These are phyloP conservation scores for Microcebus lehilahytsara DNA, from an alignment of 2,113 vertebrate genomes.

Conservation along the genomic window DNA sequence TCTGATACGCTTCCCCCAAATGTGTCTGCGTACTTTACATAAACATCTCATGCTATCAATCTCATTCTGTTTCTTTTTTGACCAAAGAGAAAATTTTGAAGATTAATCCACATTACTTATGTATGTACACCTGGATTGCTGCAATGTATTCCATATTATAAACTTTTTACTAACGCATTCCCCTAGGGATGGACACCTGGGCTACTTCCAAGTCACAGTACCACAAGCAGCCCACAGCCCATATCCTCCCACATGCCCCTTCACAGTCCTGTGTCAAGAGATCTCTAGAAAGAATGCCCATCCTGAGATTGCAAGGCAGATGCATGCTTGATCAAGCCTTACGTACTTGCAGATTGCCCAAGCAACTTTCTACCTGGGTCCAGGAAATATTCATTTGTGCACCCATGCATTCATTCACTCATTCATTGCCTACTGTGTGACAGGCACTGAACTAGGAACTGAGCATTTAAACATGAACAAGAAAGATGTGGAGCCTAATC, in stretches of 20 bases:
- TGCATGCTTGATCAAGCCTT: background rate
- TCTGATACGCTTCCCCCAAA: background rate
- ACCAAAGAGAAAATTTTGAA: background rate
- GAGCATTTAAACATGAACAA: background rate
- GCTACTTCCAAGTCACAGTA: background rate
- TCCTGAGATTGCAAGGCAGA: background rate
- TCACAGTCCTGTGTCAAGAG: background rate
- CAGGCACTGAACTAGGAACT: background rate
- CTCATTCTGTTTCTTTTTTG: background rate
- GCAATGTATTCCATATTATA: background rate
- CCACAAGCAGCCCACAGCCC: background rate
- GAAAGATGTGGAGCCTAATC: background rate
- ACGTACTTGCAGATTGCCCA: background rate
- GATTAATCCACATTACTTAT: background rate
- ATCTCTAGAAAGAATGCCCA: background rate
- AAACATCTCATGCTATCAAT: background rate
- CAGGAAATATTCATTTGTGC: background rate
- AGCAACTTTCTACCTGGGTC: background rate
- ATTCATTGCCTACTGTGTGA: background rate
- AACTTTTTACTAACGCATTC: background rate
- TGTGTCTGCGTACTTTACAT: background rate
- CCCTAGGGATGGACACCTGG: background rate
- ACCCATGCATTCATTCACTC: no score
- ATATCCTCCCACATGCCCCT: no score
- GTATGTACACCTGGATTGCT: background rate